These are phyloP conservation scores for Mesitornis unicolor DNA, from an alignment of 2,113 vertebrate genomes.

Conservation along the genomic window DNA sequence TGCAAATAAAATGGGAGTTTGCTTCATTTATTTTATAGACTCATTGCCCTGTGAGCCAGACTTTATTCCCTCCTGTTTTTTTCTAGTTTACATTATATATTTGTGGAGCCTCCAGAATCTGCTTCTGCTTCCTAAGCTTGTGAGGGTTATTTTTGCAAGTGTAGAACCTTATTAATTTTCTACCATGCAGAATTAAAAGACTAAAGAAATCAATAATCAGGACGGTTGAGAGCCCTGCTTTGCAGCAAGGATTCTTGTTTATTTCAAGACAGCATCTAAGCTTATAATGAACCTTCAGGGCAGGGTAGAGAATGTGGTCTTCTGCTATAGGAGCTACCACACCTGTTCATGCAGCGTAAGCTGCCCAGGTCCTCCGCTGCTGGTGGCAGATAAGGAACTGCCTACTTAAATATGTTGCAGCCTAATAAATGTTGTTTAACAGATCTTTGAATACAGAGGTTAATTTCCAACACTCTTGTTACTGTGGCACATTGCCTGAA, in stretches of 20 bases:
- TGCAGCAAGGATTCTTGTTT: not conserved
- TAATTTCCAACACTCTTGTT: not conserved
- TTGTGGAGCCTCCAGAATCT: not conserved
- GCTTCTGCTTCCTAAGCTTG: accelerated
- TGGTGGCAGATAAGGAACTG: not conserved
- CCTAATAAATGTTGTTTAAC: not conserved
- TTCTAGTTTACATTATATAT: not conserved
- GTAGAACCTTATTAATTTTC: not conserved
- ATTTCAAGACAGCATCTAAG: not conserved
- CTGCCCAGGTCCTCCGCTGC: not conserved
- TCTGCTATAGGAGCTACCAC: not conserved
- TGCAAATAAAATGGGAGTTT: not conserved
- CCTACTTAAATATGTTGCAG: not conserved
- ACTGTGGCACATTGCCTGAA: not conserved
- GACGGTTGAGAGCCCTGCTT: not conserved
- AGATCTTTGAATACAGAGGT: not conserved
- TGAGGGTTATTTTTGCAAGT: not conserved
- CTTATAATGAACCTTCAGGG: not conserved
- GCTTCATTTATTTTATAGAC: not conserved
- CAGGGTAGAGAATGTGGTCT: accelerated
- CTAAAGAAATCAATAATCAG: not conserved
- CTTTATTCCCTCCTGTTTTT: not conserved
- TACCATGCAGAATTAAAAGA: not conserved
- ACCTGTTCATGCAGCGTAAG: not conserved
- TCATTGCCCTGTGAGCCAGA: not conserved